Conservation (phyloP, 2,797 vertebrate genomes). For the Acrossocheilus fasciatus region DNA sequence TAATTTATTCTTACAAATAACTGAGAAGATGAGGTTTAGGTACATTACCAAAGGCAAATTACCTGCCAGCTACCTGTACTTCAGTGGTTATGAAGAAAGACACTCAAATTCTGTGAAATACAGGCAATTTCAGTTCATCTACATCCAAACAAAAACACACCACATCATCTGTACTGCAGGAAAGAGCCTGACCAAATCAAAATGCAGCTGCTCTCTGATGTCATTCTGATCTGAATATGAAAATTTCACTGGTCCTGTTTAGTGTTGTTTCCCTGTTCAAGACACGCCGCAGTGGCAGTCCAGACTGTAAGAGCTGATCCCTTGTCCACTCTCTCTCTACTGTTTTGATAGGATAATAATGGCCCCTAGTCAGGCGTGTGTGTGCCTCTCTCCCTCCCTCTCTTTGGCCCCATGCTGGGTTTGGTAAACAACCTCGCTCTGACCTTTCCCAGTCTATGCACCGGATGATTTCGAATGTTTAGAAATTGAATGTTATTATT, state of each 20-base stretch:
- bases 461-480: conserved; percentile 25
- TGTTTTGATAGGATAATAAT: conserved; percentile 48
- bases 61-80: not conserved
- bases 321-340: conserved; percentile 15
- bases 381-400: conserved; percentile 12
- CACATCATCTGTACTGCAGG: too few species aligned
- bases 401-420: conserved; percentile 36
- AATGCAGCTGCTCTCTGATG: not conserved
- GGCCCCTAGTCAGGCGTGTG: conserved; percentile 8
- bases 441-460: not conserved
- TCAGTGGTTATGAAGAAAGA: conserved; percentile 41
- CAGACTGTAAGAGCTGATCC: conserved; percentile 15
- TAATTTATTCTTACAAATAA: not conserved
- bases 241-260: conserved; percentile 23
- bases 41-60: conserved; percentile 21
- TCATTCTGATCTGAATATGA: conserved; percentile 9
- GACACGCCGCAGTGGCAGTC: conserved; percentile 19
- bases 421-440: conserved; percentile 54
- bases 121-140: not conserved
- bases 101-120: not conserved
- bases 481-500: not conserved
- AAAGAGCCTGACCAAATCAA: not conserved
- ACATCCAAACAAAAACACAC: not conserved
- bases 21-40: conserved; percentile 3
- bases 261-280: conserved; percentile 12